These are phyloP conservation scores for Hypanus sabinus DNA, from an alignment of 2,113 vertebrate species.

Conservation along the genomic window DNA sequence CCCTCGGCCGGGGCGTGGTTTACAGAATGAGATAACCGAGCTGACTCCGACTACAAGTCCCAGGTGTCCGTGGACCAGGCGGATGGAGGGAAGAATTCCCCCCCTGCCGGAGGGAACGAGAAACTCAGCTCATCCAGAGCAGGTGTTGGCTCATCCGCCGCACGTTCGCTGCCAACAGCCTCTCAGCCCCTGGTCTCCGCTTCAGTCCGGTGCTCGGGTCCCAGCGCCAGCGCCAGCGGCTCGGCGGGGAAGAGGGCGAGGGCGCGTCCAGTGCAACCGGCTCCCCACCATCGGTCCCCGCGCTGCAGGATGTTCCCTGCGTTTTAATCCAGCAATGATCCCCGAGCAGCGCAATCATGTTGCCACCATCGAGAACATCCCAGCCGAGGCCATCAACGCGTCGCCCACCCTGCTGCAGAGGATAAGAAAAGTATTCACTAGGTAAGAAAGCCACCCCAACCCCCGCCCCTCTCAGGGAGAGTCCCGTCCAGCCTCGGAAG, in stretches of 20 bases:
- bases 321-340: slow-evolving; percentile 62
- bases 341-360: slow-evolving; percentile 69
- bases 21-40: not conserved
- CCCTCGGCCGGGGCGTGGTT: not conserved
- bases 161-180: not conserved
- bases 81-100: slow-evolving; percentile 13
- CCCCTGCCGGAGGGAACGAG: slow-evolving; percentile 41
- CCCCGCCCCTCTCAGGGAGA: too few species aligned
- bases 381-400: slow-evolving; percentile 58
- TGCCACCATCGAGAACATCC: slow-evolving; percentile 74
- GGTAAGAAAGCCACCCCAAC: slow-evolving; percentile 53
- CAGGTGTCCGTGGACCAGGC: slow-evolving; percentile 3
- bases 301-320: slow-evolving; percentile 61
- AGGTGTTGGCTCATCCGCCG: slow-evolving; percentile 1
- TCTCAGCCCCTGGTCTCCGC: slow-evolving; percentile 6
- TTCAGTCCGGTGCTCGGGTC: not conserved
- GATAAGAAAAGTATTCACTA: slow-evolving; percentile 75
- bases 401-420: slow-evolving; percentile 62
- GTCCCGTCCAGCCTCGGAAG: not conserved
- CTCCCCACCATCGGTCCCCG: slow-evolving; percentile 42
- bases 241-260: slow-evolving; percentile 19
- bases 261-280: slow-evolving; percentile 29
- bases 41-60: slow-evolving; percentile 39
- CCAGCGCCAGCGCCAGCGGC: slow-evolving; percentile 41
- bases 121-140: slow-evolving; percentile 7